A percentile compares a stretch with the other conserved stretches of the same genome.
Conservation (phyloP, 2,113 vertebrate genomes). For the Leiothrix lutea region DNA sequence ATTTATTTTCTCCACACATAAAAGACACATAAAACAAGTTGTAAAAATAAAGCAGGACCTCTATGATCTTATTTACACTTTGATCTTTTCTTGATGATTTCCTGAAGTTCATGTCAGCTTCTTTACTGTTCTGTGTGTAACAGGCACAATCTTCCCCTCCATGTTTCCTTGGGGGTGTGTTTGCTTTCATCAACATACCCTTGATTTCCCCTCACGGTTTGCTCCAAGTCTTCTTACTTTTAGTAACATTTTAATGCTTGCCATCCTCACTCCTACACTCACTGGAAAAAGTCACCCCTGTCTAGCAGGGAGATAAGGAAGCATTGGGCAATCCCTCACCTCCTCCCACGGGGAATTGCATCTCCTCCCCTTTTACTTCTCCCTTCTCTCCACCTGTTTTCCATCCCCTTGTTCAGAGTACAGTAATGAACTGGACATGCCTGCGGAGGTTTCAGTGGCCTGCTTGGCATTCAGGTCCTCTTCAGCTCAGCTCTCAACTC, state of each 20-base stretch:
- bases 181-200: background rate
- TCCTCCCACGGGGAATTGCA: background rate
- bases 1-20: constrained; percentile 57
- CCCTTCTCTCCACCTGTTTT: background rate
- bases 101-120: constrained; percentile 36
- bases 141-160: background rate
- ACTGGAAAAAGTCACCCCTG: background rate
- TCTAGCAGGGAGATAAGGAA: background rate
- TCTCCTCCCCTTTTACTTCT: background rate
- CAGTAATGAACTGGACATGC: background rate
- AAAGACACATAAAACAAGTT: constrained; percentile 57
- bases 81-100: constrained; percentile 41
- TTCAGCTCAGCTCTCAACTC: background rate
- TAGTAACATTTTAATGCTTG: background rate
- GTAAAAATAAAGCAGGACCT: constrained; percentile 32
- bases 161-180: background rate
- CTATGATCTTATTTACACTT: constrained; percentile 59
- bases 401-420: background rate
- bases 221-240: background rate
- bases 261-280: background rate
- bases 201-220: background rate
- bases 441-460: background rate
- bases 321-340: background rate
- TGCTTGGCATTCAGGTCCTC: background rate
- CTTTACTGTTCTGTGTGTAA: background rate